These are phyloP conservation scores for Stegastes partitus DNA, from an alignment of 2,113 vertebrate genomes.

Conservation along the genomic window DNA sequence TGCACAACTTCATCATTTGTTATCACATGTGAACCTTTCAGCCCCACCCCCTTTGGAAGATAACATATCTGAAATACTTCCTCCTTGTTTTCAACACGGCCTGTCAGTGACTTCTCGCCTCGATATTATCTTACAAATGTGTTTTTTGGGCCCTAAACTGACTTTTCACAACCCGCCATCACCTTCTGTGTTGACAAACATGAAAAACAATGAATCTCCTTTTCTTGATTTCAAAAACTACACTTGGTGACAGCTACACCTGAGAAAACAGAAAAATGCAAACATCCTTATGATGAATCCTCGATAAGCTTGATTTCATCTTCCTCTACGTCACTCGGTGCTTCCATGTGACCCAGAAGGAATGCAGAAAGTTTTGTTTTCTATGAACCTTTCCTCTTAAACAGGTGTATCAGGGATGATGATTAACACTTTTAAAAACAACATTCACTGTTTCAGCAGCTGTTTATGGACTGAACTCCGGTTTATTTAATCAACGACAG, in stretches of 20 bases:
- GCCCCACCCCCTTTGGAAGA: constrained; percentile 22
- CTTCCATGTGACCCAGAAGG: constrained; percentile 54
- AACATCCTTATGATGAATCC: not conserved
- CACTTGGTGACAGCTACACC: not conserved
- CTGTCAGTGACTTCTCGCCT: constrained; percentile 7
- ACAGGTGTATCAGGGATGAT: constrained; percentile 21
- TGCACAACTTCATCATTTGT: constrained; percentile 9
- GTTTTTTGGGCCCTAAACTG: not conserved
- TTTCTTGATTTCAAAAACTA: not conserved
- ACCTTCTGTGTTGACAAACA: not conserved
- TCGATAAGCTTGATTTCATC: not conserved
- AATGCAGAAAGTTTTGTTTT: constrained; percentile 69
- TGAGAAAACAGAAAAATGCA: not conserved
- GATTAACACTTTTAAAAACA: not conserved
- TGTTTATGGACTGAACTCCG: too few relatives aligned
- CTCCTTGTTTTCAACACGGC: constrained; percentile 20
- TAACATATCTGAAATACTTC: constrained; percentile 54
- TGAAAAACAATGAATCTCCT: not conserved
- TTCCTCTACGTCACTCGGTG: not conserved
- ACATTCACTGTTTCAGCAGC: too few relatives aligned
- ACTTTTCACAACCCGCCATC: not conserved
- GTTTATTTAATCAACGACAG: too few relatives aligned
- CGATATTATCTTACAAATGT: constrained; percentile 20
- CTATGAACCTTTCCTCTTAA: constrained; percentile 17
- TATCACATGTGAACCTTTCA: constrained; percentile 15